phyloP scores from a whole-genome alignment of 92 coral and sea anemone species.

The Porites lobata region DNA sequence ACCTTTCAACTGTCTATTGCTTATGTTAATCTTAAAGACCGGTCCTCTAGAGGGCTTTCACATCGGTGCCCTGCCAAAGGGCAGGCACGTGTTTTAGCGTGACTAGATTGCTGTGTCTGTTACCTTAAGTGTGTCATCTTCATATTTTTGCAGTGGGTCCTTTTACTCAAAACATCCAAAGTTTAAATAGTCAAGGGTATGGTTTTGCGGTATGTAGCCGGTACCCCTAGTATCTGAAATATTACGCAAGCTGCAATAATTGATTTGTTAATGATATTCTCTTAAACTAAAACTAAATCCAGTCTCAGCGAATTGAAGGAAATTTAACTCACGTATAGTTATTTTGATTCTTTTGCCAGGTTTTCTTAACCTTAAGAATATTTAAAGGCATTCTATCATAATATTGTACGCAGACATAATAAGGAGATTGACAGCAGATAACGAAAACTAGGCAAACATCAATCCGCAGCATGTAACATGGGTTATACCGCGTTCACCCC shows the following conservation, averaged over 20 bases:
- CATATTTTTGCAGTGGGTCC: not conserved
- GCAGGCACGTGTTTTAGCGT: not conserved
- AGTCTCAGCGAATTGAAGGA: not conserved
- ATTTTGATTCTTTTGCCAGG: too few relatives aligned
- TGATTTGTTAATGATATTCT: not conserved
- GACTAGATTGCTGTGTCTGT: not conserved
- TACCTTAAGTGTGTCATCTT: not conserved
- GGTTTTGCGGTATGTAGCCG: not conserved
- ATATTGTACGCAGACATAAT: not conserved
- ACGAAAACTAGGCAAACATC: not conserved
- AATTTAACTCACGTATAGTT: not conserved
- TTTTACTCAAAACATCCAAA: not conserved
- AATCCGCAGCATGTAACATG: not conserved
- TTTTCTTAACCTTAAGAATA: not conserved
- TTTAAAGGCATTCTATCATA: not conserved
- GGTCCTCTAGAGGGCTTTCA: not conserved
- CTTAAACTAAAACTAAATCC: not conserved
- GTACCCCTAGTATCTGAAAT: not conserved
- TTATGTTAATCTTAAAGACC: not conserved
- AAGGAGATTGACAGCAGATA: not conserved
- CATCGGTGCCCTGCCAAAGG: not conserved
- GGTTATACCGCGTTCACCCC: not conserved
- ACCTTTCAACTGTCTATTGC: not conserved
- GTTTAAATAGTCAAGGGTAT: not conserved
- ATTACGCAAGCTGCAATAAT: not conserved